Percentiles rank a stretch among this genome's conserved stretches.
Evolutionary conservation across 2,797 vertebrate species (phyloP).

Genomic region (Acestrorhynchus altus): DNA sequence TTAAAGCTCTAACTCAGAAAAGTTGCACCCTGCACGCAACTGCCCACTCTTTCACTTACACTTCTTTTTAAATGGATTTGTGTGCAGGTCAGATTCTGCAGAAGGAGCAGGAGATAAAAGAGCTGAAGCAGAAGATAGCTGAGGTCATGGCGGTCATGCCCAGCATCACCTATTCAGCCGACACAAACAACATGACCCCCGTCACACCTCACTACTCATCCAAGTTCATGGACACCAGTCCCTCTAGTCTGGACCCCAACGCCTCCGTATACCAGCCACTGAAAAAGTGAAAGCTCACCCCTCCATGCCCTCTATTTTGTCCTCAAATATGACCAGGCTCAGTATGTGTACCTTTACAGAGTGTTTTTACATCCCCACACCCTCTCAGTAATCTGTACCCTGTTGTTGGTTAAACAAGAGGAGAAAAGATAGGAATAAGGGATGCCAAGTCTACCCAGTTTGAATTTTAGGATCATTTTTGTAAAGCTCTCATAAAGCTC

Average conservation of each 20-base stretch:
- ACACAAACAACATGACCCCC: slow-evolving; percentile 88
- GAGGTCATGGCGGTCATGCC: slow-evolving; percentile 99
- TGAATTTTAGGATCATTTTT: slow-evolving; percentile 68
- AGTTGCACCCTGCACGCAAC: too few relatives aligned
- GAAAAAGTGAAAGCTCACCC: slow-evolving; percentile 86
- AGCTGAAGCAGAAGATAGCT: slow-evolving; percentile 98
- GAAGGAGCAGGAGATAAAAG: slow-evolving; percentile 98
- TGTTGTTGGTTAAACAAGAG: slow-evolving; percentile 29
- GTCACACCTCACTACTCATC: slow-evolving; percentile 96
- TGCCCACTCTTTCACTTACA: neutral
- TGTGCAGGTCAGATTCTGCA: slow-evolving; percentile 92
- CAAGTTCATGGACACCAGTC: slow-evolving; percentile 98
- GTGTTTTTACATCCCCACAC: slow-evolving; percentile 56
- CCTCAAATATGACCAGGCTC: slow-evolving; percentile 57
- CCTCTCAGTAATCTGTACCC: slow-evolving; percentile 25
- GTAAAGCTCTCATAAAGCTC: slow-evolving; percentile 81
- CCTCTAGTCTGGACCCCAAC: slow-evolving; percentile 96
- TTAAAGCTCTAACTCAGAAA: too few relatives aligned
- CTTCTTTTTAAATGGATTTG: neutral
- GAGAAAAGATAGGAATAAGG: slow-evolving; percentile 62
- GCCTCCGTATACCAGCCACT: slow-evolving; percentile 98
- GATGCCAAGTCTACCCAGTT: slow-evolving; percentile 75
- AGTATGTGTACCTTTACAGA: slow-evolving; percentile 71
- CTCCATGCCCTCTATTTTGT: neutral
- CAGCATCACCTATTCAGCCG: slow-evolving; percentile 92